phyloP scores from a whole-genome alignment of 2,113 vertebrate species.

The Callorhinus ursinus region DNA sequence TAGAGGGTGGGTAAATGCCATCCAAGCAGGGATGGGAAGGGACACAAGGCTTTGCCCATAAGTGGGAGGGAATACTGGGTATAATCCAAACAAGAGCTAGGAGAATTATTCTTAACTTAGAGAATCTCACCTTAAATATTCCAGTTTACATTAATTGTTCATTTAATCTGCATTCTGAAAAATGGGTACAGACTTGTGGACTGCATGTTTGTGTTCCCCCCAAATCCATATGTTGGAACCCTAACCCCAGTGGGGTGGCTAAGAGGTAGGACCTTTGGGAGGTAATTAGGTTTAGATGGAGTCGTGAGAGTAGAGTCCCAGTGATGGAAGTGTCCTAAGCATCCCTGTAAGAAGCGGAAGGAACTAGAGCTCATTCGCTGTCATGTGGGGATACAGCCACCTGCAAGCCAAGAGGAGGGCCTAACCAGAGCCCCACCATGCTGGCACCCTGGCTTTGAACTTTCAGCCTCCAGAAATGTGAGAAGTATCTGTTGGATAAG shows the following conservation, averaged over 20 bases:
- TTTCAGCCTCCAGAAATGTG: neutral
- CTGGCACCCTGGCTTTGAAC: neutral
- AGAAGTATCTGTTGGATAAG: neutral
- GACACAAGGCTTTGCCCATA: neutral
- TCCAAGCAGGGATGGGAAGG: neutral
- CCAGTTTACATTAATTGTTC: neutral
- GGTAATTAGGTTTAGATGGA: neutral
- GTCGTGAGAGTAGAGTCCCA: neutral
- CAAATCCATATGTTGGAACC: neutral
- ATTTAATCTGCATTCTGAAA: neutral
- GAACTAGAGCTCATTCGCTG: neutral
- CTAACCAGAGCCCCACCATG: neutral
- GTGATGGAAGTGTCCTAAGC: neutral
- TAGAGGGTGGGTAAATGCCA: neutral
- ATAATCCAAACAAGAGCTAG: neutral
- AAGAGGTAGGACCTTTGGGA: neutral
- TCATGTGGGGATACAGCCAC: neutral
- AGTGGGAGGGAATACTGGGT: neutral
- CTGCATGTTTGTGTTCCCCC: neutral
- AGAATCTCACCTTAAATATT: neutral
- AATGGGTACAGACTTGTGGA: neutral
- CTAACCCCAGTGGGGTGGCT: neutral
- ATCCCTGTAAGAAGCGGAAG: neutral
- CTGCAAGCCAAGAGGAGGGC: neutral
- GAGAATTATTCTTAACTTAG: neutral